These are phyloP conservation scores for Bombus soroeensis DNA, from an alignment of 1,140 invertebrate species.

Conservation along the genomic window DNA sequence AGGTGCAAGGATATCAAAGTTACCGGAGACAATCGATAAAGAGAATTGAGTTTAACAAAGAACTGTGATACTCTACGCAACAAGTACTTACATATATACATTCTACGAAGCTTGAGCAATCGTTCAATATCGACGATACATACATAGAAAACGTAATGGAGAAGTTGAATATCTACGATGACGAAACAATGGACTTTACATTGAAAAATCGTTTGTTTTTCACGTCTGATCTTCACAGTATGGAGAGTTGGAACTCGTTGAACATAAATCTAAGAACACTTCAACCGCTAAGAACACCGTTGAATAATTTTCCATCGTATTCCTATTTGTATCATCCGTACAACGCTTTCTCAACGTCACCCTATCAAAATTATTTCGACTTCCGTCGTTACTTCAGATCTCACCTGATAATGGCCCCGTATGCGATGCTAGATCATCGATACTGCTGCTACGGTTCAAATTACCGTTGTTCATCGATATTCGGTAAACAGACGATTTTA, in stretches of 20 bases:
- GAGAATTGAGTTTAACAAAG: conserved; percentile 11
- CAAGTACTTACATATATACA: neutral
- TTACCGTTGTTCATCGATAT: conserved; percentile 36
- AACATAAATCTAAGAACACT: conserved; percentile 46
- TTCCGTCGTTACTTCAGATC: conserved; percentile 44
- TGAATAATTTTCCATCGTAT: conserved; percentile 27
- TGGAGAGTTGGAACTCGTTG: conserved; percentile 13
- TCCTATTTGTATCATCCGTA: conserved; percentile 48
- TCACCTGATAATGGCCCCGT: conserved; percentile 48
- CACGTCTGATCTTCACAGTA: conserved; percentile 18
- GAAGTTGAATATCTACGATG: neutral
- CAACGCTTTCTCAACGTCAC: conserved; percentile 30
- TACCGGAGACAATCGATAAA: conserved; percentile 18
- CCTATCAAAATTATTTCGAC: conserved; percentile 51
- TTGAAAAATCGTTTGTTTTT: conserved; percentile 32
- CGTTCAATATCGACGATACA: neutral
- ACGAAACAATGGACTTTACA: conserved; percentile 33
- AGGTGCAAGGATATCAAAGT: conserved; percentile 17
- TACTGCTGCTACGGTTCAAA: conserved; percentile 48
- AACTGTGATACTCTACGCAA: neutral
- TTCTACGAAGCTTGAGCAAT: neutral
- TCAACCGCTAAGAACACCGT: conserved; percentile 9
- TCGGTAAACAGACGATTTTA: conserved; percentile 50
- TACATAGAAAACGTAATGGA: no score
- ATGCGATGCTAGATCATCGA: conserved; percentile 35